A percentile compares a stretch with the other conserved stretches of the same genome.
phyloP scores from a whole-genome alignment of 2,888 invertebrate genomes.

The Hydropsyche betteni region DNA sequence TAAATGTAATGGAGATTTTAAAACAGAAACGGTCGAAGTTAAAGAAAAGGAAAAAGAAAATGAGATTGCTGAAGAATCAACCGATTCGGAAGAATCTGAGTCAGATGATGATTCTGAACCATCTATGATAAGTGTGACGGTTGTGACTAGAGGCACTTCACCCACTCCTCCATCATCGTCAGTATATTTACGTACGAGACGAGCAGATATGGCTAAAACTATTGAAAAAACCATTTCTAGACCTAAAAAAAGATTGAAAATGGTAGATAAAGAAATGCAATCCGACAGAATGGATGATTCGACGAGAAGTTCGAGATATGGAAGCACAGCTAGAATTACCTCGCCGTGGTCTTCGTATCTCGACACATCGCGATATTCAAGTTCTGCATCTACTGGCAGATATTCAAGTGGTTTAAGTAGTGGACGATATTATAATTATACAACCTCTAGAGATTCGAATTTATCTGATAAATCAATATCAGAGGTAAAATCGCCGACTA shows the following conservation, averaged over 20 bases:
- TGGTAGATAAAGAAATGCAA: conserved; percentile 77
- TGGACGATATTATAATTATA: conserved; percentile 54
- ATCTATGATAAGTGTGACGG: conserved; percentile 65
- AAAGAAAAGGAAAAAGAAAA: conserved; percentile 50
- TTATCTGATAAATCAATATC: conserved; percentile 36
- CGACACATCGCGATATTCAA: conserved; percentile 60
- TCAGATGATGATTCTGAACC: conserved; percentile 57
- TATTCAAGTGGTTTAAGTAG: conserved; percentile 53
- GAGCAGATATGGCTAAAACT: conserved; percentile 78
- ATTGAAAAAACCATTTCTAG: conserved; percentile 75
- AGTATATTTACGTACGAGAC: conserved; percentile 70
- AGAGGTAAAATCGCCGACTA: background rate
- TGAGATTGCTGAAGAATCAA: conserved; percentile 51
- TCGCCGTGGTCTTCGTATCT: conserved; percentile 74
- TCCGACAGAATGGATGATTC: conserved; percentile 77
- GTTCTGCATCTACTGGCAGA: conserved; percentile 51
- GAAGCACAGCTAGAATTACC: conserved; percentile 67
- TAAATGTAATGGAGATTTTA: conserved; percentile 15
- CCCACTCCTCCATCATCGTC: conserved; percentile 77
- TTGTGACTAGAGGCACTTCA: conserved; percentile 80
- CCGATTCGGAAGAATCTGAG: conserved; percentile 54
- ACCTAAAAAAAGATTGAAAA: conserved; percentile 66
- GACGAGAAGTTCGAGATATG: conserved; percentile 72
- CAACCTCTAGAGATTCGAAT: conserved; percentile 51
- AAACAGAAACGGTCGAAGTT: conserved; percentile 33